Evolutionary conservation across 2,113 vertebrate species (phyloP), one percentile per base, ranked within the genome.

Genomic region (Mesitornis unicolor): DNA sequence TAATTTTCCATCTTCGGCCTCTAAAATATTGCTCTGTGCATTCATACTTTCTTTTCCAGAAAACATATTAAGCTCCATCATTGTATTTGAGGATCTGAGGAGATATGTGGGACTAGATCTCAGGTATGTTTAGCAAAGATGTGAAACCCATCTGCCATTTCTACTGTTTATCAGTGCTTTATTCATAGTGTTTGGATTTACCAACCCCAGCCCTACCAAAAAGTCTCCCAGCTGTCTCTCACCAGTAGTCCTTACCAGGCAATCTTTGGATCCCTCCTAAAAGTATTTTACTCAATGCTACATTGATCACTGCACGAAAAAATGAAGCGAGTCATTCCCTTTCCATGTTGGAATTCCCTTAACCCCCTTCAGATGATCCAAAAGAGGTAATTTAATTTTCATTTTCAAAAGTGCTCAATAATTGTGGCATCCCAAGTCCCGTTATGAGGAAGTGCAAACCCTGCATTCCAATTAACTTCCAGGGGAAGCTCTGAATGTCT

Each of bases 371-470:
- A 80, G 59, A 64, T 53, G 60, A 13, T 78, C 77, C 28, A 45
- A 38, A 84, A 26, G 53, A 56, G 16, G n/a, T n/a, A n/a, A n/a
- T 42, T 60, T 9, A 73, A 65, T 20, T 36, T 88, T 68, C 19
- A 2, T 90, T 83, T 81, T 67, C 57, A 38, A 13, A 82, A 73
- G 25, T 21, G 47, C 70, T 78, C 79, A 64, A 56, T 53, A 57
- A 53, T 60, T 45, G 68, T 76, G 81, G 79, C 28, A 65, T 20
- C 42, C 51, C 45, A 78, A 84, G 73, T 77, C 69, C 95, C 94
- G 94, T 95, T 97, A 95, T 71, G 87, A 95, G 93, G 90, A 92
- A 95, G 87, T 31, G 18, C 69, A 94, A 95, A 87, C 18, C 26
- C 56, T 77, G 29, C 26, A 22, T 59, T 38, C 50, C 85, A 94